Evolutionary conservation across 1,140 invertebrate species (phyloP), one percentile per base, ranked within the genome.

Genomic region (Psix sp.): DNA sequence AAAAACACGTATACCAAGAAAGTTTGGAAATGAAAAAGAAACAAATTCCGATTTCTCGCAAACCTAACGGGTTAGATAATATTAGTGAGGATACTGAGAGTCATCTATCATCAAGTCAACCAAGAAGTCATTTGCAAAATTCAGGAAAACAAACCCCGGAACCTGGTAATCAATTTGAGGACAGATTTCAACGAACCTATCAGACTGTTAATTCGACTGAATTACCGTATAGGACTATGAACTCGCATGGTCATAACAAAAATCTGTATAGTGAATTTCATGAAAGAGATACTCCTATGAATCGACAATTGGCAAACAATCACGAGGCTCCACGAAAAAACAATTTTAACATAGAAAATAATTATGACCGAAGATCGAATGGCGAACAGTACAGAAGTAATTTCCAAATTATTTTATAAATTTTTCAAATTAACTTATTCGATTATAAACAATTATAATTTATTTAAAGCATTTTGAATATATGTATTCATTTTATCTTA

Each of bases 61-160:
- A 76, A 4, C 70, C 75, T 4, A 76, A 70, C 26, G 46, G 72
- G 15, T 76, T 87, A 5, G 85, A 86, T 45, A 86, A 87, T 46
- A 87, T 87, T 38, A 83, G 78, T 16, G 86, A 87, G 54, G 84
- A 84, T 21, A 77, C 83, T 2, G 85, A 86, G 39, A 86, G 84
- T 76, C 82, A 86, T 43, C 68, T 84, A 14, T 85, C 85, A 0
- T 84, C 82, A n/a, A 79, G 82, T 49, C 81, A 84, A 62, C 77
- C 77, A 14, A 80, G 71, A 31, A 82, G 76, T 21, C 79, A 82
- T 57, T 76, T 79, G 1, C 46, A 54, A 43, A 45, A 26, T 39
- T 42, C 29, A 7, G 59, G 18, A 39, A 54, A 39, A 42, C 63
- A 54, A 11, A 72, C 71, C 1, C 52, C 59, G 1, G 71, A 68